Evolutionary conservation across 2,888 invertebrate species (phyloP), one percentile per base, ranked within the genome.

Genomic region (Lasioglossum oenotherae): DNA sequence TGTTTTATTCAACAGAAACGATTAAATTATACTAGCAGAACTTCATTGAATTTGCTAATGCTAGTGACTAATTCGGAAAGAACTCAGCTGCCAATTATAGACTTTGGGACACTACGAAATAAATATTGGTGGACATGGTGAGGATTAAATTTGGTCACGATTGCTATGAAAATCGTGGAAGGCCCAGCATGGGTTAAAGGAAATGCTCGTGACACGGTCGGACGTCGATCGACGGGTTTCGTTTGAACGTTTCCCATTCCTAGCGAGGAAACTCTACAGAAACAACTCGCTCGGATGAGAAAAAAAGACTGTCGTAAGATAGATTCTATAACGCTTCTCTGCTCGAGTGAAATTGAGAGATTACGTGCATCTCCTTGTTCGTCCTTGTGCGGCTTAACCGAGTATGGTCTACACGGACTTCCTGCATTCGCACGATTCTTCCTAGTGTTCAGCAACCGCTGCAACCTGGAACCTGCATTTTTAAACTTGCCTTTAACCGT

Each of bases 351-450:
- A 89, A 90, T 90, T 90, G 85, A 90, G 84, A 90, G 88, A 90
- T 90, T 90, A 90, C 88, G 82, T 90, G 83, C 87, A 85, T 88
- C 87, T 90, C 87, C 88, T 87, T 90, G 88, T 90, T 90, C 85
- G 88, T 85, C 84, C 72, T 86, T 84, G 89, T 72, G 53, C 78
- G 49, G 53, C 60, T 73, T 64, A 73, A 76, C 31, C 80, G 72
- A 57, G 44, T n/a, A 57, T 71, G 53, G 67, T 41, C 64, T 74
- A 75, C 75, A 31, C 71, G 38, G 67, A 79, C 81, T 89, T 89
- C 83, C 89, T 89, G 81, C 44, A 88, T 69, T 57, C 41, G 71
- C 27, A 19, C 10, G 35, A 69, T 82, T 86, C 78, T 78, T 69
- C 74, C 76, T 76, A 35, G 44, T 27, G 67, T 73, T 67, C 69